Percentiles rank a stretch among this genome's conserved stretches.
These are phyloP conservation scores for Lampris megalopsis DNA, from an alignment of 2,113 vertebrate genomes.

Conservation along the genomic window DNA sequence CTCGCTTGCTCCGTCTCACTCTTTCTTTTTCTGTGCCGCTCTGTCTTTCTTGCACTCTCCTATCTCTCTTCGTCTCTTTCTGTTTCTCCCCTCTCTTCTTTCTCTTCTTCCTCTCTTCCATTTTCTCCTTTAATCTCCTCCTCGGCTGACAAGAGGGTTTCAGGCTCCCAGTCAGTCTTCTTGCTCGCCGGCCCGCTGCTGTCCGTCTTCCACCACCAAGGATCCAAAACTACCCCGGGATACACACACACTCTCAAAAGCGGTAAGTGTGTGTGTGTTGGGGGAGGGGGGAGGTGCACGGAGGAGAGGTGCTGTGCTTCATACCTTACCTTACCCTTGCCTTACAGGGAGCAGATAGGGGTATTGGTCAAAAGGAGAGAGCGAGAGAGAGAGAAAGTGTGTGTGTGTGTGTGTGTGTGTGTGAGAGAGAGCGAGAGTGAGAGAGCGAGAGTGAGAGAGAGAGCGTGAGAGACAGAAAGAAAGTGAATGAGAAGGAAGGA, in stretches of 20 bases:
- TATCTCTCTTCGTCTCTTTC: conserved; percentile 27
- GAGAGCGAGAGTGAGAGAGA: conserved; percentile 2
- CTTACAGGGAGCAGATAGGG: conserved; percentile 17
- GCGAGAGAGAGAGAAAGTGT: not conserved
- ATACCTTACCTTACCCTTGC: conserved; percentile 8
- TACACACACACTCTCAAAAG: conserved; percentile 57
- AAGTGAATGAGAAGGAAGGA: not conserved
- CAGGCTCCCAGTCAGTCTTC: conserved; percentile 12
- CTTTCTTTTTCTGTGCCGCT: conserved; percentile 12
- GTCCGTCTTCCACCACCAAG: conserved; percentile 54
- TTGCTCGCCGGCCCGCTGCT: conserved; percentile 12
- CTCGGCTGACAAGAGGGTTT: conserved; percentile 55
- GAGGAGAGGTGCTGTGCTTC: not conserved
- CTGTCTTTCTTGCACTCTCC: conserved; percentile 3
- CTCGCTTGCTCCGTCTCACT: conserved; percentile 35
- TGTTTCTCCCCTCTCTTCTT: conserved; percentile 29
- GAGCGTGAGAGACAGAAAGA: not conserved
- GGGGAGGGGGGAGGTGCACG: conserved; percentile 3
- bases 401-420: not conserved
- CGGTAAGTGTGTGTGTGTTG: conserved; percentile 53
- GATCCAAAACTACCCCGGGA: conserved; percentile 61
- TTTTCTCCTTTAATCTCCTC: conserved; percentile 35
- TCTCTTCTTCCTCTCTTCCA: conserved; percentile 37
- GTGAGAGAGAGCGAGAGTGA: not conserved
- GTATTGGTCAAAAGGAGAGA: conserved; percentile 7